phyloP scores from a whole-genome alignment of 1,140 invertebrate species.

The Drosophila arizonae region DNA sequence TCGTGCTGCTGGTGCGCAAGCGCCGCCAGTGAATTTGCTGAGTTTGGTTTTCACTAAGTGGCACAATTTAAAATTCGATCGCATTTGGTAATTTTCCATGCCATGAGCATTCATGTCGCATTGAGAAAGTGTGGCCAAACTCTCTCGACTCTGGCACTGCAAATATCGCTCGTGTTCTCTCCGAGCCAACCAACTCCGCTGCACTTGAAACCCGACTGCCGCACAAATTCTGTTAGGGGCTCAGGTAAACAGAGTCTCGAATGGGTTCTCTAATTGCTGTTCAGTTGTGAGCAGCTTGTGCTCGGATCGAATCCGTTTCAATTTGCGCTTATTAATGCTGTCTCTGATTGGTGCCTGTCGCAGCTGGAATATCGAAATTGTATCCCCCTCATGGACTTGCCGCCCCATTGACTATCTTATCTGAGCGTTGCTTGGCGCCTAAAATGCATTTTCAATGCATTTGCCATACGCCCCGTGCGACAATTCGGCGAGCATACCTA shows the following conservation, averaged over 20 bases:
- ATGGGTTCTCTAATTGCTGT: conserved; percentile 11
- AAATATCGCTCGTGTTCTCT: conserved; percentile 1
- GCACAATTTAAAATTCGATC: conserved; percentile 41
- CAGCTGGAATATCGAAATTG: conserved; percentile 1
- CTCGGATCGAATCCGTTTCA: conserved; percentile 2
- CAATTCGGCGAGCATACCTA: background rate
- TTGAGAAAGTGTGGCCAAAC: conserved; percentile 30
- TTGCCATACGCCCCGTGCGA: conserved; percentile 16
- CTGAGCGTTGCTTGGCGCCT: conserved; percentile 10
- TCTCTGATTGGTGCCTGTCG: conserved; percentile 9
- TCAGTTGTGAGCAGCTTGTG: background rate
- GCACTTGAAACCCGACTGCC: conserved; percentile 7
- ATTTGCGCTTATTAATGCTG: conserved; percentile 13
- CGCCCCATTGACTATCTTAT: conserved; percentile 18
- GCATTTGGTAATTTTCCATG: conserved; percentile 44
- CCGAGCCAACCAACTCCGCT: background rate
- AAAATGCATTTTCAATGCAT: background rate
- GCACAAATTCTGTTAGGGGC: conserved; percentile 9
- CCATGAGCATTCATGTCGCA: conserved; percentile 25
- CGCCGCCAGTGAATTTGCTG: conserved; percentile 32
- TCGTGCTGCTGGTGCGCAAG: conserved; percentile 37
- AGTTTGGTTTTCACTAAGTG: conserved; percentile 32
- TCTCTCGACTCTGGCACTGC: conserved; percentile 16
- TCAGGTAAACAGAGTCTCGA: conserved; percentile 2
- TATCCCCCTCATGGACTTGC: background rate